A percentile compares a stretch with the other conserved stretches of the same genome.
Evolutionary conservation across 1,140 invertebrate species (phyloP).

Genomic region (Teleopsis dalmanni): DNA sequence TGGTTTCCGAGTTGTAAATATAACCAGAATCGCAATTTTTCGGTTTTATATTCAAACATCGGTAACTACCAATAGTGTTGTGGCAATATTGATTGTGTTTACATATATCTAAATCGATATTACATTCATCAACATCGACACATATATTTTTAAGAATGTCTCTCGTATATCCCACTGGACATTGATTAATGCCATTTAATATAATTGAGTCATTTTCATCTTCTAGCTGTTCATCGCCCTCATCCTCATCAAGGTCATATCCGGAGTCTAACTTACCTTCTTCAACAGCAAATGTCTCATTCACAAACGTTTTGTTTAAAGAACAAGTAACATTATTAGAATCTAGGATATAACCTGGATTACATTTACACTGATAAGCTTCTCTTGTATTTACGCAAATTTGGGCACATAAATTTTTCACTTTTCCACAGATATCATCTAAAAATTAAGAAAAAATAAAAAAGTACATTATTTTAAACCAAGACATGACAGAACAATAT

Average conservation of each 20-base stretch:
- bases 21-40: constrained; percentile 23
- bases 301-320: constrained; percentile 18
- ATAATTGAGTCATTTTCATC: neutral
- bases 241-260: neutral
- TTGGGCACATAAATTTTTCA: constrained; percentile 58
- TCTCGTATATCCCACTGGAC: constrained; percentile 23
- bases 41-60: constrained; percentile 22
- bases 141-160: constrained; percentile 21
- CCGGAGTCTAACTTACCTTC: constrained; percentile 17
- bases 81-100: constrained; percentile 29
- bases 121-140: constrained; percentile 62
- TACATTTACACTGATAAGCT: constrained; percentile 65
- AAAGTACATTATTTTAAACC: constrained; percentile 1
- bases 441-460: constrained; percentile 30
- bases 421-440: constrained; percentile 58
- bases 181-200: neutral
- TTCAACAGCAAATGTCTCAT: constrained; percentile 15
- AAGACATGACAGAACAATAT: too few relatives aligned
- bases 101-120: constrained; percentile 54
- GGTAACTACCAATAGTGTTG: constrained; percentile 30
- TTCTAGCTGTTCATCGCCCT: neutral
- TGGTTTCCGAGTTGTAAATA: constrained; percentile 6
- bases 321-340: constrained; percentile 56
- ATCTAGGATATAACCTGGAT: constrained; percentile 56
- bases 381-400: constrained; percentile 56